A percentile compares a stretch with the other conserved stretches of the same genome.
Evolutionary conservation across 2,797 vertebrate species (phyloP).

Genomic region (Ptychobarbus kaznakovi): DNA sequence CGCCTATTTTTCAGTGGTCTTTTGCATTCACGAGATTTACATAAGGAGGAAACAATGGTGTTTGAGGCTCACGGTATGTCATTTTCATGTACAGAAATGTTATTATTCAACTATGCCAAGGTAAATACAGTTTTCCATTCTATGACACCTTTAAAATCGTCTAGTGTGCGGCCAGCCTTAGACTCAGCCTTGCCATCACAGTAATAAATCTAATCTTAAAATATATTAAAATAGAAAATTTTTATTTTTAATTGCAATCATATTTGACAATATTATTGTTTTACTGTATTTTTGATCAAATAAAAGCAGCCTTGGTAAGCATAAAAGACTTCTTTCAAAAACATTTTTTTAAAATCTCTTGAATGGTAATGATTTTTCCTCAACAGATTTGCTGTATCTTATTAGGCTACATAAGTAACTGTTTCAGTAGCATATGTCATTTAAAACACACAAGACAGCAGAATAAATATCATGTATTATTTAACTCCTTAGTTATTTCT

Average conservation of each 20-base stretch:
- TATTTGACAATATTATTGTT: neutral
- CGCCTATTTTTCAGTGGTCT: no score
- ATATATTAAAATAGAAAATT: no score
- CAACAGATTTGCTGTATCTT: neutral
- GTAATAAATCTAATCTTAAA: no score
- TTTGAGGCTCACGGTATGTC: no score
- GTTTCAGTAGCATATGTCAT: conserved; percentile 1
- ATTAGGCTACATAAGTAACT: neutral
- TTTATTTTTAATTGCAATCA: neutral
- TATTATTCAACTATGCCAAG: no score
- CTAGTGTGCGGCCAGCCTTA: no score
- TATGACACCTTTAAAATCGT: no score
- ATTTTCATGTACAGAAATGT: no score
- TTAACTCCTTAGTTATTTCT: conserved; percentile 33
- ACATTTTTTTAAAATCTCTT: neutral
- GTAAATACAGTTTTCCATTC: no score
- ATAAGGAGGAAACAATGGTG: no score
- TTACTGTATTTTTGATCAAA: neutral
- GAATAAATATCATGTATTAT: conserved; percentile 35
- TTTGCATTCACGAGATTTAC: no score
- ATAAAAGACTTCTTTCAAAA: neutral
- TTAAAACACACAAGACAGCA: neutral
- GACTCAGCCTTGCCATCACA: no score
- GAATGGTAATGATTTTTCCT: neutral
- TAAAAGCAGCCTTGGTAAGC: neutral